Percentiles rank a stretch among this genome's conserved stretches.
Evolutionary conservation across 1,140 invertebrate genomes (phyloP).

Genomic region (Drosophila lowei): DNA sequence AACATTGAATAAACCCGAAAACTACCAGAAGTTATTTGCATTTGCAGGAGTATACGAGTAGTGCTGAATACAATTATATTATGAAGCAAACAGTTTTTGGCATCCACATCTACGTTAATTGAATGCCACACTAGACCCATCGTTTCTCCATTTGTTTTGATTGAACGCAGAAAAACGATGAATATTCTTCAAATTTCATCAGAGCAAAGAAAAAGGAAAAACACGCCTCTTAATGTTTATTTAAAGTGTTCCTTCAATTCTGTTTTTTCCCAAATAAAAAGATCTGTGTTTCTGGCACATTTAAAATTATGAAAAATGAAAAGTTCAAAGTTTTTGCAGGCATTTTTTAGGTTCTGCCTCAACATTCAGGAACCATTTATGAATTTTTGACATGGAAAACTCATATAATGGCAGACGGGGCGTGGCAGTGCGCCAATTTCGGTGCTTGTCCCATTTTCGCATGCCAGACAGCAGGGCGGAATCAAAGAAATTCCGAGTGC

Average conservation of each 20-base stretch:
- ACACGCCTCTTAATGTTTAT: no score
- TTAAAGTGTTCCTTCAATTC: no score
- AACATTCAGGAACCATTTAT: conserved; percentile 61
- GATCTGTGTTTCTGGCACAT: conserved; percentile 61
- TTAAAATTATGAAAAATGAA: conserved; percentile 34
- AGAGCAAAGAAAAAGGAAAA: no score
- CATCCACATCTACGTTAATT: no score
- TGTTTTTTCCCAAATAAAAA: neutral
- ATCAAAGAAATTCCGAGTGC: conserved; percentile 13
- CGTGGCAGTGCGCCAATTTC: conserved; percentile 50
- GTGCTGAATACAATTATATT: neutral
- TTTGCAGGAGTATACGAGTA: no score
- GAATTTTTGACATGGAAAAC: conserved; percentile 69
- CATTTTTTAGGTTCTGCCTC: conserved; percentile 47
- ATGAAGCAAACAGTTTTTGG: no score
- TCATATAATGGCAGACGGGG: conserved; percentile 52
- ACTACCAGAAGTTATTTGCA: no score
- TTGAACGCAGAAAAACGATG: no score
- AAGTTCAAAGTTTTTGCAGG: conserved; percentile 37
- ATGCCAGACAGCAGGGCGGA: conserved; percentile 15
- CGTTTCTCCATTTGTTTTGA: no score
- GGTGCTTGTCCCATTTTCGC: conserved; percentile 16
- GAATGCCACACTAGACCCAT: no score
- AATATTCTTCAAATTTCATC: no score
- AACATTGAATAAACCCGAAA: no score